Percentiles rank a stretch among this genome's conserved stretches.
These are phyloP conservation scores for Pomacea maculata DNA, from an alignment of 1,140 invertebrate species.

Conservation along the genomic window DNA sequence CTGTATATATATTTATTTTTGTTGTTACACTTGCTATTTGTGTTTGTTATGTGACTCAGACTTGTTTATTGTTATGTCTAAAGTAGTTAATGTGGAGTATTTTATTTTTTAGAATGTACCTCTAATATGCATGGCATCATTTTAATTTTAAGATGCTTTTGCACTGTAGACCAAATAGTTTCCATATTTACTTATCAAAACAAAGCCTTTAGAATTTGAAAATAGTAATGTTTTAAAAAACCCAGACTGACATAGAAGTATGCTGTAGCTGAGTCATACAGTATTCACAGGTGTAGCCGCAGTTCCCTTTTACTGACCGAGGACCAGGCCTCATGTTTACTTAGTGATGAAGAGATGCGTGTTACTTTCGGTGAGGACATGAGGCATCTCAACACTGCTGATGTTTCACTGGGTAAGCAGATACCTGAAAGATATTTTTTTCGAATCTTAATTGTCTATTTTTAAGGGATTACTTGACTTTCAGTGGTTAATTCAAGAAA, in stretches of 20 bases:
- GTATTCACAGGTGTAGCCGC: constrained; percentile 39
- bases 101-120: too few relatives aligned
- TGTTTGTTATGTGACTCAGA: not conserved
- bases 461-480: not conserved
- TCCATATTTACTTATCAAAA: too few relatives aligned
- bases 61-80: not conserved
- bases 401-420: constrained; percentile 53
- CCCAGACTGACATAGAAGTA: not conserved
- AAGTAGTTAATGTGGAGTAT: not conserved
- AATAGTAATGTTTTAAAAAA: too few relatives aligned
- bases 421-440: not conserved
- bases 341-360: constrained; percentile 41
- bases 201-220: too few relatives aligned
- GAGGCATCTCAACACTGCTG: constrained; percentile 28
- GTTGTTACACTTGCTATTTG: too few relatives aligned
- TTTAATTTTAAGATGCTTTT: not conserved
- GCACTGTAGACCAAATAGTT: too few relatives aligned
- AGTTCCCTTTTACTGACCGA: constrained; percentile 50
- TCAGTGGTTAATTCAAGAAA: not conserved
- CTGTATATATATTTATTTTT: too few relatives aligned
- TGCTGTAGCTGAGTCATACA: not conserved
- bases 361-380: constrained; percentile 3
- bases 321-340: constrained; percentile 51
- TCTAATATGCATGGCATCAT: not conserved
- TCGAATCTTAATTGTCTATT: not conserved